Base-by-base conservation (phyloP, 2,797 vertebrate genomes). In the Chelonia mydas region DNA sequence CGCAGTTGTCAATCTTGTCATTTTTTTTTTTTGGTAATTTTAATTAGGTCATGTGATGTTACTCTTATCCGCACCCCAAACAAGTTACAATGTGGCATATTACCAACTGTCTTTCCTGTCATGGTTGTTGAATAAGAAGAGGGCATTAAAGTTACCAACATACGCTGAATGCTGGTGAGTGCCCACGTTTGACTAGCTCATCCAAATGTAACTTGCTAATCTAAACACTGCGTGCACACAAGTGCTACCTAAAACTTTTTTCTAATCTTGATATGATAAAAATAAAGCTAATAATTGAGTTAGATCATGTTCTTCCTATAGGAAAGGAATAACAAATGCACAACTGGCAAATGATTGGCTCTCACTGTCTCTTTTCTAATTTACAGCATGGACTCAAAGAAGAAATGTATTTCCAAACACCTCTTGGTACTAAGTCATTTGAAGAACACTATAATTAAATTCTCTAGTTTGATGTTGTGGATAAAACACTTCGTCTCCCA, bases 1-100 rank as follows among this genome's bases (percentile, higher is more conserved):
- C 86, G n/a, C 3, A 1, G 47, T 53, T 81, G 83, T 89, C 50
- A 95, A 57, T 19, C 11, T 33, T 94, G 81, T 92, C 88, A 89
- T 61, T 57, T 57, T 57, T 11, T 54, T 6, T 19, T 53, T 53
- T 53, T 53, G 28, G 59, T 33, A 61, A 61, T 33, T 61, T 61
- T 61, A 61, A 61, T 80, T 15, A 53, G 25, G 2, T 50, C 54
- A n/a, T 2, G 10, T 19, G 41, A 84, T 21, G 74, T 89, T 81
- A 90, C 51, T 92, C 6, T 92, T 90, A 16, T 79, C 19, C 86
- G 31, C 23, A 51, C 9, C 7, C 1, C 10, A 19, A 89, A 82
- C 90, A 3, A 2, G 0, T 2, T 57, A 9, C 86, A 89, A 7
- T 28, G n/a, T 88, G 84, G 15, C 72, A 33, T 19, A 86, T 53